Evolutionary conservation across 2,797 vertebrate species (phyloP).

Genomic region (Hoplostethus atlanticus): DNA sequence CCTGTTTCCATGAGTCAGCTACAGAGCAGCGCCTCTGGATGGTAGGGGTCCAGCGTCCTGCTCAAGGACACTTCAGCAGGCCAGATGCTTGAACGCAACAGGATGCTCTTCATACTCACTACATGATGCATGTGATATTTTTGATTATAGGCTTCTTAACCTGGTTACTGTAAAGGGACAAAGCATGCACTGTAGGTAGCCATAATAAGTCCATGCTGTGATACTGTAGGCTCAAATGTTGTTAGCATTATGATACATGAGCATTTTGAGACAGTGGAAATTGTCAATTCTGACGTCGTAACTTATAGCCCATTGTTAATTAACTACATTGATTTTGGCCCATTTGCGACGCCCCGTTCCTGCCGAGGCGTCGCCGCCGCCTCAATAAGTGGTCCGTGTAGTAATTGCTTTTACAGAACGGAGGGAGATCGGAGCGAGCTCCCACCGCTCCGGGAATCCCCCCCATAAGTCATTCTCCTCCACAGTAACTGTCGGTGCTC

Average conservation of each 20-base stretch:
- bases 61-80: no score
- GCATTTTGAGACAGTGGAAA: not conserved
- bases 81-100: no score
- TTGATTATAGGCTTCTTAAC: no score
- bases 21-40: no score
- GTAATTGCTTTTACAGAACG: constrained; percentile 53
- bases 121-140: no score
- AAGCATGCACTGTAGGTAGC: no score
- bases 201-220: no score
- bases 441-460: constrained; percentile 34
- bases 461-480: constrained; percentile 52
- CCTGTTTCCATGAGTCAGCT: no score
- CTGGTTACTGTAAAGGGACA: no score
- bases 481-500: constrained; percentile 62
- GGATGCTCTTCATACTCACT: no score
- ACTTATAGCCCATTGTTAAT: constrained; percentile 33
- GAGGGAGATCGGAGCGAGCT: constrained; percentile 28
- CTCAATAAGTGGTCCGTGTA: constrained; percentile 48
- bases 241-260: not conserved
- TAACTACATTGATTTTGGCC: constrained; percentile 34
- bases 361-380: constrained; percentile 38
- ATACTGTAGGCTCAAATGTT: not conserved
- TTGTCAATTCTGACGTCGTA: not conserved
- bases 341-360: constrained; percentile 37
- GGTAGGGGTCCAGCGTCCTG: no score